Conservation (phyloP, 2,888 invertebrate genomes). For the Hofmannophila pseudospretella region DNA sequence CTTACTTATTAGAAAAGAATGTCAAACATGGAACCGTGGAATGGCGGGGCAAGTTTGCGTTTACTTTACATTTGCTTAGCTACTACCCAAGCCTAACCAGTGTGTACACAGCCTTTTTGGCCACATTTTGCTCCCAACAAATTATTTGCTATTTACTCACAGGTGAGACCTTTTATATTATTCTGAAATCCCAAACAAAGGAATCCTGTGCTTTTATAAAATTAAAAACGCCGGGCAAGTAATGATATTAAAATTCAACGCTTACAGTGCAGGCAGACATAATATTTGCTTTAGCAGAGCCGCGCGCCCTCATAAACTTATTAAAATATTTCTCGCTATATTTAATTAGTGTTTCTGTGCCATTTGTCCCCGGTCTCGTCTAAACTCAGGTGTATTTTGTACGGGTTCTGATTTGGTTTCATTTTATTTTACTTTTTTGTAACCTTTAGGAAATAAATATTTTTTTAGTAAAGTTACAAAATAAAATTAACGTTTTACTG, state of each 20-base stretch:
- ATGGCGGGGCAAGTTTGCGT: too few species aligned
- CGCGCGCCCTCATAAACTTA: slow-evolving; percentile 67
- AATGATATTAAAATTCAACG: slow-evolving; percentile 76
- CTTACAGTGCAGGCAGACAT: slow-evolving; percentile 51
- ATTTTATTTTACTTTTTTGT: neutral
- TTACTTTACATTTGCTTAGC: too few species aligned
- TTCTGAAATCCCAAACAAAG: slow-evolving; percentile 35
- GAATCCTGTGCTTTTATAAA: slow-evolving; percentile 62
- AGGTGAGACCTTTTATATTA: slow-evolving; percentile 17
- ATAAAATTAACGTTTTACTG: too few species aligned
- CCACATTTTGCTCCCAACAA: neutral
- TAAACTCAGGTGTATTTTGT: slow-evolving; percentile 50
- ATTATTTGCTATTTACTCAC: slow-evolving; percentile 12
- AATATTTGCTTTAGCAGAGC: slow-evolving; percentile 19
- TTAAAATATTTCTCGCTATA: slow-evolving; percentile 74
- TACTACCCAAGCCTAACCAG: too few species aligned
- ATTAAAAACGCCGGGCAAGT: slow-evolving; percentile 68
- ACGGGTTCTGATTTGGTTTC: slow-evolving; percentile 3
- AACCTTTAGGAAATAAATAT: too few species aligned
- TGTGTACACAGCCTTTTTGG: too few species aligned
- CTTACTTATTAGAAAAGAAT: too few species aligned
- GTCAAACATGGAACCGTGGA: too few species aligned
- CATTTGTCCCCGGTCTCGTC: slow-evolving; percentile 55
- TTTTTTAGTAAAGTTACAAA: too few species aligned
- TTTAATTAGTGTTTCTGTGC: slow-evolving; percentile 69